Conservation (phyloP, 2,888 invertebrate species). For the Cremastinae sp. region DNA sequence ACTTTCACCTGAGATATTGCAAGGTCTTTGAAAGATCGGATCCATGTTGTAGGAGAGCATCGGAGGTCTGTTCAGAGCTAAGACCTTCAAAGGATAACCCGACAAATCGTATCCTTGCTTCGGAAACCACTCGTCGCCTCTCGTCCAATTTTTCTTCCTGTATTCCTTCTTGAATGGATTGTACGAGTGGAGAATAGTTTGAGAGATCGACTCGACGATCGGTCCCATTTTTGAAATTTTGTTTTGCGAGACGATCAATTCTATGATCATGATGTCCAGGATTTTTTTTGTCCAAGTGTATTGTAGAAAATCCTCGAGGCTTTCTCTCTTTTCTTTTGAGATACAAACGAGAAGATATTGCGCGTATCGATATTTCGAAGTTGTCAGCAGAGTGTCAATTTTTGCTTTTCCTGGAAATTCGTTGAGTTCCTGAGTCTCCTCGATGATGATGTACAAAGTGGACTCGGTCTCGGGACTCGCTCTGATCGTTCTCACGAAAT, state of each 20-base stretch:
- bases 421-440: background rate
- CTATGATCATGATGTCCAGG: constrained; percentile 57
- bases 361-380: constrained; percentile 7
- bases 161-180: constrained; percentile 61
- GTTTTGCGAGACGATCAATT: constrained; percentile 27
- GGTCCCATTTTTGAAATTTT: background rate
- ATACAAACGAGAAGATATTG: constrained; percentile 42
- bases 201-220: background rate
- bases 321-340: constrained; percentile 15
- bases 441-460: constrained; percentile 32
- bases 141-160: constrained; percentile 32
- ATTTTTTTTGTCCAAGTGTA: constrained; percentile 54
- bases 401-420: background rate
- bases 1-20: background rate
- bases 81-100: constrained; percentile 58
- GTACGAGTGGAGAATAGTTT: constrained; percentile 55
- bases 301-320: constrained; percentile 45
- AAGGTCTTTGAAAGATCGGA: background rate
- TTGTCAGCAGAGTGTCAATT: constrained; percentile 30
- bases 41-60: constrained; percentile 10
- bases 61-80: constrained; percentile 14
- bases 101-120: constrained; percentile 60
- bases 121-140: constrained; percentile 53
- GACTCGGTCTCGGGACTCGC: background rate
- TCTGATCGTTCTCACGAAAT: too few species aligned